These are phyloP conservation scores for Falco naumanni DNA, from an alignment of 2,797 vertebrate species.

Conservation along the genomic window DNA sequence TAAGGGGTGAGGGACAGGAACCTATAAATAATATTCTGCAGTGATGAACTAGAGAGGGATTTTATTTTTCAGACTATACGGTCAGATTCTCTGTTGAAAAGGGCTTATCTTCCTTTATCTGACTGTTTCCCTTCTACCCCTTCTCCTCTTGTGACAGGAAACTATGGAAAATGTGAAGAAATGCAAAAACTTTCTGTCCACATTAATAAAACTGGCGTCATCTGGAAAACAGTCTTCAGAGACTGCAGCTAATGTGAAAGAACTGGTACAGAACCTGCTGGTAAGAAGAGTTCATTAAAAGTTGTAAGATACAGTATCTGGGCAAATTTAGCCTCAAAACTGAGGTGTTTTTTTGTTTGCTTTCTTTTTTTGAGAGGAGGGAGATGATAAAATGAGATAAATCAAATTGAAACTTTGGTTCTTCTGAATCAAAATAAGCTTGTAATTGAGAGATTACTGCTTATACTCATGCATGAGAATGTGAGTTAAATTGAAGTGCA, in stretches of 20 bases:
- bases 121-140: background rate
- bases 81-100: background rate
- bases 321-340: background rate
- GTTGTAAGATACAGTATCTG: background rate
- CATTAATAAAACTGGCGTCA: constrained; percentile 96
- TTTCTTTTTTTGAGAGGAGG: background rate
- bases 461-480: background rate
- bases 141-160: constrained; percentile 78
- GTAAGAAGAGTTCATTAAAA: constrained; percentile 77
- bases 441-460: background rate
- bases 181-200: constrained; percentile 97
- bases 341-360: background rate
- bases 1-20: fast-evolving
- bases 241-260: constrained; percentile 93
- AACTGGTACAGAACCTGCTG: constrained; percentile 93
- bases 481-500: background rate
- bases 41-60: background rate
- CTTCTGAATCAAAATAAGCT: background rate
- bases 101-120: background rate
- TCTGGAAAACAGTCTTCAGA: constrained; percentile 94
- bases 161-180: constrained; percentile 99
- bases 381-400: background rate
- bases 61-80: fast-evolving
- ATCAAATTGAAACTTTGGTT: background rate
- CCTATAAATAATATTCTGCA: background rate